Conservation (phyloP, 30 jellyfish, hydroid and myxozoan genomes). For the Aurelia sp. region DNA sequence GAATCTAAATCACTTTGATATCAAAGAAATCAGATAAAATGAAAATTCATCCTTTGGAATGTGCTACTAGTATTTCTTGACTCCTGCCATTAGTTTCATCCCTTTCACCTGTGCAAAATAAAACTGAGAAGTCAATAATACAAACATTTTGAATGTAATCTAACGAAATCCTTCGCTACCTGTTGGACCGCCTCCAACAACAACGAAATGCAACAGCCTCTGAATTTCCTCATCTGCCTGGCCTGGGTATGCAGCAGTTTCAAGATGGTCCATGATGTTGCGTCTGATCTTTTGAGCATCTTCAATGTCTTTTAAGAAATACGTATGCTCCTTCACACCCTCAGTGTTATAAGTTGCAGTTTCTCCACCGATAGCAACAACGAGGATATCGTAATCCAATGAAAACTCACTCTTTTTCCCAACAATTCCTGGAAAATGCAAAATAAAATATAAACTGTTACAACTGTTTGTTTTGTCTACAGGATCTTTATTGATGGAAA, state of each 20-base stretch:
- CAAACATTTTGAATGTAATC: no score
- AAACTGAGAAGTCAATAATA: no score
- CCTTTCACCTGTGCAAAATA: no score
- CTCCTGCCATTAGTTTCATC: no score
- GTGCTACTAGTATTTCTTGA: no score
- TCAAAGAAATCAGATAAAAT: no score
- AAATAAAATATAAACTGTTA: no score
- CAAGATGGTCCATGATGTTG: slow-evolving; percentile 86
- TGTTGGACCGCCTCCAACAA: slow-evolving; percentile 99
- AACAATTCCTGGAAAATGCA: slow-evolving; percentile 50
- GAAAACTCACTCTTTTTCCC: slow-evolving; percentile 61
- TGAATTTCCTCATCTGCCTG: slow-evolving; percentile 77
- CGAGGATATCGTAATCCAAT: slow-evolving; percentile 69
- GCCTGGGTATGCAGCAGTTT: slow-evolving; percentile 94
- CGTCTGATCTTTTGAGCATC: slow-evolving; percentile 88
- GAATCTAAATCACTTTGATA: no score
- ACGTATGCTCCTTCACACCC: slow-evolving; percentile 78
- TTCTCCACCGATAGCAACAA: slow-evolving; percentile 91
- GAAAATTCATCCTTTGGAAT: no score
- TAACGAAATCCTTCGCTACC: slow-evolving; percentile 31
- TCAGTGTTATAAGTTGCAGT: slow-evolving; percentile 85
- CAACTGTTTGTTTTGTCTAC: no score
- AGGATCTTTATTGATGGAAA: neutral
- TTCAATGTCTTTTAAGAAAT: slow-evolving; percentile 71
- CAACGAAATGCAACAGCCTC: slow-evolving; percentile 92